A percentile compares a stretch with the other conserved stretches of the same genome.
These are phyloP conservation scores for Pogonus chalceus DNA, from an alignment of 1,140 invertebrate genomes.

Conservation along the genomic window DNA sequence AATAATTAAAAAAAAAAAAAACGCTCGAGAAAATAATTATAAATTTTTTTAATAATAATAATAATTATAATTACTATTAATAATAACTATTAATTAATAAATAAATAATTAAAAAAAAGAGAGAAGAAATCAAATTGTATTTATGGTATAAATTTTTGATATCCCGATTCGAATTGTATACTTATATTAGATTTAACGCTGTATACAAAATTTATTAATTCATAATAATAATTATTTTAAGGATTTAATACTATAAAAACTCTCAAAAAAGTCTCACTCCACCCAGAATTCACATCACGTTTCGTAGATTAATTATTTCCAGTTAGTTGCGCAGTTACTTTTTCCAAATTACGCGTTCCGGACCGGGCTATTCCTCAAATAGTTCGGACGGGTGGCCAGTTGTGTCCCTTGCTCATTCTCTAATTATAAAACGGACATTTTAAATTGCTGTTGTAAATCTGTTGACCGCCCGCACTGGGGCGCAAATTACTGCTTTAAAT, in stretches of 20 bases:
- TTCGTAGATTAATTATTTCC: background rate
- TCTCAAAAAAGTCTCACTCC: too few species aligned
- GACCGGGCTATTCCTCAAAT: background rate
- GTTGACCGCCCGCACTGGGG: conserved; percentile 1
- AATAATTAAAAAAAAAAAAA: background rate
- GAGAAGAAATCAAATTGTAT: conserved; percentile 5
- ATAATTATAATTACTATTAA: background rate
- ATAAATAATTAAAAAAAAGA: background rate
- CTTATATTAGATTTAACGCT: conserved; percentile 2
- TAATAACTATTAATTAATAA: background rate
- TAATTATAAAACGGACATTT: conserved; percentile 7
- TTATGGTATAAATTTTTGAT: conserved; percentile 8
- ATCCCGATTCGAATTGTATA: conserved; percentile 1
- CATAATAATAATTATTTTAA: conserved; percentile 1
- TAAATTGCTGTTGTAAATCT: conserved; percentile 6
- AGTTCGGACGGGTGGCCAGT: background rate
- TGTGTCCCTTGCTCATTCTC: background rate
- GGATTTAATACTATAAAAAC: background rate
- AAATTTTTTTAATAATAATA: too few species aligned
- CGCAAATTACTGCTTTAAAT: conserved; percentile 2
- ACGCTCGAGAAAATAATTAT: background rate
- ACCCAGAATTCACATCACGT: background rate
- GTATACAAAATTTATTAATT: conserved; percentile 5
- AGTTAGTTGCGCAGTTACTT: background rate
- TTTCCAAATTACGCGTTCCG: background rate